Conservation (phyloP, 2,113 vertebrate species). For the Leucosticte australis region DNA sequence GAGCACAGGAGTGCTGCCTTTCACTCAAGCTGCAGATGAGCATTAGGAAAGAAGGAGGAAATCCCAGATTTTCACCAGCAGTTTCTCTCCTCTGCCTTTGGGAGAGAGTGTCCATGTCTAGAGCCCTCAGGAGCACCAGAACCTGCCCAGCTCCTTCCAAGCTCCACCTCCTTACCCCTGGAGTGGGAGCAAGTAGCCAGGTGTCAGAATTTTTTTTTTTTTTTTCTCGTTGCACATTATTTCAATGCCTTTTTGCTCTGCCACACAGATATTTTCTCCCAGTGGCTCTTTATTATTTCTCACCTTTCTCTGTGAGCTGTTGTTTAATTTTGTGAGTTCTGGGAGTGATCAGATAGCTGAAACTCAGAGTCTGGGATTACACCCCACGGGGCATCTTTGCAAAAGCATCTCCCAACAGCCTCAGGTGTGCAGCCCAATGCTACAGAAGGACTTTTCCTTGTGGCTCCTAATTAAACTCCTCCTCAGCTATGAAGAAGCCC, state of each 20-base stretch:
- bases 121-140: neutral
- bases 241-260: neutral
- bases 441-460: neutral
- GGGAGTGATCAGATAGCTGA: neutral
- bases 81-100: neutral
- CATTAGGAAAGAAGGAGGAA: neutral
- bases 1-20: neutral
- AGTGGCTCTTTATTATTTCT: neutral
- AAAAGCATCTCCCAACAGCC: neutral
- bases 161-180: neutral
- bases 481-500: neutral
- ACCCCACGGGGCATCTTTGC: neutral
- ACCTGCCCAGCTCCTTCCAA: neutral
- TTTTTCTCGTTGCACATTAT: neutral
- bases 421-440: neutral
- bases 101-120: rapidly evolving
- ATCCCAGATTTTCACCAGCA: neutral
- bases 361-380: neutral
- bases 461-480: neutral
- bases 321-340: neutral
- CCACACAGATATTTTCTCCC: neutral
- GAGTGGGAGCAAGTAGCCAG: neutral
- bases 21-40: neutral
- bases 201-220: no score
- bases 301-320: neutral